Evolutionary conservation across 2,888 invertebrate genomes (phyloP).

Genomic region (Sepioteuthis lessoniana): DNA sequence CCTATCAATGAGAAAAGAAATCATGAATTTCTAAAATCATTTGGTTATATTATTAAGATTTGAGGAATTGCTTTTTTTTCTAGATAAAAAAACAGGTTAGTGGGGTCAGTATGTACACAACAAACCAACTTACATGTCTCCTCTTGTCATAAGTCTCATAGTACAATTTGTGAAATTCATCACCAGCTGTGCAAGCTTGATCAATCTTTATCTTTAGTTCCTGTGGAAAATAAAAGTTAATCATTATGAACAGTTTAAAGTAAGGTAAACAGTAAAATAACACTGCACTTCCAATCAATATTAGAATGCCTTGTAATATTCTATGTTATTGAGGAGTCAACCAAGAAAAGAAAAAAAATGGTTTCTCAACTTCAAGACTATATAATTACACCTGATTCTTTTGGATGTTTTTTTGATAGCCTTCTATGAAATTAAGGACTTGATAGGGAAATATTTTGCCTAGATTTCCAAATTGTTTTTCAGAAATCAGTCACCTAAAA

Average conservation of each 20-base stretch:
- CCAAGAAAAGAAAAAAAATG: neutral
- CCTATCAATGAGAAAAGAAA: neutral
- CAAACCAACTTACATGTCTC: slow-evolving; percentile 80
- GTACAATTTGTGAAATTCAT: slow-evolving; percentile 90
- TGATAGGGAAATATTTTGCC: too few relatives aligned
- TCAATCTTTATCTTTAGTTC: slow-evolving; percentile 78
- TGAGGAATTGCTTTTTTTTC: too few relatives aligned
- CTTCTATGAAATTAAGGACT: too few relatives aligned
- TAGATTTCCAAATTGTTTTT: too few relatives aligned
- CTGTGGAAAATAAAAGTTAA: slow-evolving; percentile 56
- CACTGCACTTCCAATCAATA: neutral
- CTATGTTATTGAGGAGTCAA: neutral
- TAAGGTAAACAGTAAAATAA: neutral
- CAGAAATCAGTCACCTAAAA: too few relatives aligned
- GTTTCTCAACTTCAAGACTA: neutral
- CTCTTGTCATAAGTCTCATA: slow-evolving; percentile 91
- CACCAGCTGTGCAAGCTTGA: slow-evolving; percentile 87
- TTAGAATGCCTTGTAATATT: neutral
- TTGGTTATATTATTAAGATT: neutral
- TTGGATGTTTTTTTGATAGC: too few relatives aligned
- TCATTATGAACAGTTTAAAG: neutral
- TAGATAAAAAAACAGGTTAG: neutral
- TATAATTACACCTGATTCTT: too few relatives aligned
- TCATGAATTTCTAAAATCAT: neutral
- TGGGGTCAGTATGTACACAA: neutral